A percentile compares a stretch with the other conserved stretches of the same genome.
These are phyloP conservation scores for Acanthaster planci DNA, from an alignment of 35 echinoderm and acorn worm species.

Conservation along the genomic window DNA sequence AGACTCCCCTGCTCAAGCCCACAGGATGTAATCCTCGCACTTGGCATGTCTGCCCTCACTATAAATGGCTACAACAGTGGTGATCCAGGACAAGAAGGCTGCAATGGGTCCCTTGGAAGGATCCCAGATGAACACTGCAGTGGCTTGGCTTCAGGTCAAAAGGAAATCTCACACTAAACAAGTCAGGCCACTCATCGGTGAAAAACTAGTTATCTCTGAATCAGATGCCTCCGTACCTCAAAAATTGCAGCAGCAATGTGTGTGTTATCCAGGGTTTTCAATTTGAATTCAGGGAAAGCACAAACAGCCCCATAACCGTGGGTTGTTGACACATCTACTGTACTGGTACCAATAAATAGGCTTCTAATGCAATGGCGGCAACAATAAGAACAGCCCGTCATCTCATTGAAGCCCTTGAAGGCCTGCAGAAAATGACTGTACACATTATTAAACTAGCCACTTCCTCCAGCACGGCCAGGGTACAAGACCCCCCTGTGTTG, in stretches of 20 bases:
- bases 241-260: neutral
- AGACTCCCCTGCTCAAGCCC: neutral
- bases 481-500: constrained; percentile 11
- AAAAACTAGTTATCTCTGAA: too few relatives aligned
- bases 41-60: neutral
- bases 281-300: too few relatives aligned
- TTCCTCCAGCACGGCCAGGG: neutral
- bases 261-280: neutral
- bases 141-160: constrained; percentile 22
- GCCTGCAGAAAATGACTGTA: neutral
- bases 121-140: neutral
- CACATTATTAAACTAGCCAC: neutral
- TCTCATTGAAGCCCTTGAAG: neutral
- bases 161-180: constrained; percentile 17
- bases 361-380: too few relatives aligned
- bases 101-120: neutral
- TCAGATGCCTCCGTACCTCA: too few relatives aligned
- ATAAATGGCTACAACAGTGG: neutral
- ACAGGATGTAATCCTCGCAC: neutral
- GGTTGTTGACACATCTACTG: too few relatives aligned
- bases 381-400: neutral
- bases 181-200: too few relatives aligned
- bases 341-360: too few relatives aligned
- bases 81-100: neutral
- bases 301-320: too few relatives aligned